phyloP scores from a whole-genome alignment of 2,888 invertebrate species.

The Smittia sp. region DNA sequence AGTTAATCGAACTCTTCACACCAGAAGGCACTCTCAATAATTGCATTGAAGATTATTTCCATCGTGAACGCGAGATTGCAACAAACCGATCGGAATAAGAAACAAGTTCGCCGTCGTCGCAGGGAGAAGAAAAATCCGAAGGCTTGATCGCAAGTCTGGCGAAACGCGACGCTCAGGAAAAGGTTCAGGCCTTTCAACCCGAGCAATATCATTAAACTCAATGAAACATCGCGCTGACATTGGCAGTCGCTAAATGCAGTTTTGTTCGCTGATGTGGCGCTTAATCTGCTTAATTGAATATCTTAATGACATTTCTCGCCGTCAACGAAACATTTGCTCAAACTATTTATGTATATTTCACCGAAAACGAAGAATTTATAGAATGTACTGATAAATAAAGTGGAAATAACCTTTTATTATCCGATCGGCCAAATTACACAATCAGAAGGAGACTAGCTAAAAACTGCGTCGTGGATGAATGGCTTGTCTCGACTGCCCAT shows the following conservation, averaged over 20 bases:
- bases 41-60: constrained; percentile 30
- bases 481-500: too few relatives aligned
- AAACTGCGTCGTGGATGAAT: too few relatives aligned
- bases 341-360: too few relatives aligned
- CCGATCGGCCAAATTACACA: too few relatives aligned
- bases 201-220: background rate
- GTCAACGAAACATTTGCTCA: too few relatives aligned
- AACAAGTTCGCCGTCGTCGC: background rate
- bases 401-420: too few relatives aligned
- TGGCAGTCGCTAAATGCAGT: background rate
- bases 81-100: background rate
- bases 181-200: background rate
- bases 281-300: constrained; percentile 7
- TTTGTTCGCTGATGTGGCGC: background rate
- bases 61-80: constrained; percentile 5
- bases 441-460: too few relatives aligned
- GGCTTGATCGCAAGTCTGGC: constrained; percentile 16
- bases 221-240: constrained; percentile 16
- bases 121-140: constrained; percentile 19
- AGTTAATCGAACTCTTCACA: constrained; percentile 37
- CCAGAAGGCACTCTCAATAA: constrained; percentile 37
- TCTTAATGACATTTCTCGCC: too few relatives aligned
- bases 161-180: background rate
- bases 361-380: too few relatives aligned
- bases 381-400: too few relatives aligned